phyloP scores from a whole-genome alignment of 1,140 invertebrate species.

The Conus ventricosus region DNA sequence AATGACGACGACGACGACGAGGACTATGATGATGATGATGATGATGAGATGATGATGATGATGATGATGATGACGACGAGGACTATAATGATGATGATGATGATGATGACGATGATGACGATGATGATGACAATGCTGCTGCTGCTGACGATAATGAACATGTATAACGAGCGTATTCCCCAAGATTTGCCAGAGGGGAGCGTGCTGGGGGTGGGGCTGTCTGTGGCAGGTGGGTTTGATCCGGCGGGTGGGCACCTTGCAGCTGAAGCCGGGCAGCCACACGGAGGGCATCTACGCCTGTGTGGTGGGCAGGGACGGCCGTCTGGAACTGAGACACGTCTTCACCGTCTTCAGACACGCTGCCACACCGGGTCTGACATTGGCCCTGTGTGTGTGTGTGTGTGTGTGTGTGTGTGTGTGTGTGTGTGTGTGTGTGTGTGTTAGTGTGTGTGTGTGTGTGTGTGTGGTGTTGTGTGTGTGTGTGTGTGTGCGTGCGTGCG shows the following conservation, averaged over 20 bases:
- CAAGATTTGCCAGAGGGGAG: not conserved
- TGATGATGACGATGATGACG: not conserved
- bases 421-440: not conserved
- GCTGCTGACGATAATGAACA: not conserved
- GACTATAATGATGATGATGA: not conserved
- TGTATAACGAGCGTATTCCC: not conserved
- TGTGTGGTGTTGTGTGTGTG: too few species aligned
- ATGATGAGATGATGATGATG: not conserved
- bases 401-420: not conserved
- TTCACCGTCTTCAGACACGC: conserved; percentile 33
- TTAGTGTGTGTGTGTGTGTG: not conserved
- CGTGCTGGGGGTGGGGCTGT: not conserved
- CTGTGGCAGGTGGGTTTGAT: not conserved
- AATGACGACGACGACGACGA: not conserved
- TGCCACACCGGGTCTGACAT: not conserved
- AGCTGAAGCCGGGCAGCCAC: conserved; percentile 19
- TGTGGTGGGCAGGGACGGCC: conserved; percentile 41
- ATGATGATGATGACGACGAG: not conserved
- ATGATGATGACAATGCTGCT: too few species aligned
- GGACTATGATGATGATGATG: not conserved
- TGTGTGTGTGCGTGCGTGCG: too few species aligned
- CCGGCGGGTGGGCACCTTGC: not conserved
- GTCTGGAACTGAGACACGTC: conserved; percentile 33
- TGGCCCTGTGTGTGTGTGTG: not conserved
- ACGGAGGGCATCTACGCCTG: conserved; percentile 33